Conservation (phyloP, 2,888 invertebrate genomes). For the Eristalinus sepulchralis region DNA sequence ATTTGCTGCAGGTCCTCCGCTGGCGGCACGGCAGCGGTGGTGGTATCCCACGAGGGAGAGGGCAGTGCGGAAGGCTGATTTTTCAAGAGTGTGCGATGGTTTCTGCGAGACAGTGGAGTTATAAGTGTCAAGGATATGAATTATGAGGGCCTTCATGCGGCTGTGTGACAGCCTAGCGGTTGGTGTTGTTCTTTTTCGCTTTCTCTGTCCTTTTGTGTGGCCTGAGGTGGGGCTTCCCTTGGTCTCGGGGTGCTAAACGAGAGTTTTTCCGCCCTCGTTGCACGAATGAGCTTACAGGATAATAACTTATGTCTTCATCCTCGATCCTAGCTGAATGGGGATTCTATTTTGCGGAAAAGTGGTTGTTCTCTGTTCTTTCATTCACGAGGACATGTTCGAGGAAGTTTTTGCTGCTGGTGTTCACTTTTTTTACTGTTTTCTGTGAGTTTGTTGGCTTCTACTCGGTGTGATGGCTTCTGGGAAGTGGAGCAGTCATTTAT, state of each 20-base stretch:
- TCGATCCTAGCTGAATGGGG: constrained; percentile 1
- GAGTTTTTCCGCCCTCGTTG: constrained; percentile 25
- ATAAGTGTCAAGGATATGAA: constrained; percentile 70
- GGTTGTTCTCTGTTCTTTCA: constrained; percentile 9
- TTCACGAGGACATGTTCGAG: not conserved
- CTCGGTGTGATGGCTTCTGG: not conserved
- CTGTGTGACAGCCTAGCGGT: constrained; percentile 27
- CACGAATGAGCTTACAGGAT: constrained; percentile 26
- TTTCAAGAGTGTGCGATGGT: constrained; percentile 58
- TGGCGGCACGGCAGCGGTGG: not conserved
- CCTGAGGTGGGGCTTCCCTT: not conserved
- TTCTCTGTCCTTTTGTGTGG: not conserved
- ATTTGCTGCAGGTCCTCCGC: not conserved
- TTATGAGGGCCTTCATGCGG: constrained; percentile 55
- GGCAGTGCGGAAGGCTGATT: constrained; percentile 47
- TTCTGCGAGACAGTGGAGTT: constrained; percentile 63
- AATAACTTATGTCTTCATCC: constrained; percentile 28
- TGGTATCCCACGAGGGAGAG: not conserved
- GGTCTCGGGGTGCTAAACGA: not conserved
- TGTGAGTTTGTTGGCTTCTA: not conserved
- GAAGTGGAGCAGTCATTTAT: not conserved
- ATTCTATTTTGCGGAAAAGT: constrained; percentile 22
- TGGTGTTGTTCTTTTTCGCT: constrained; percentile 32
- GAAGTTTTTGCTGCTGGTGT: not conserved
- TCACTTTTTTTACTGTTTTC: not conserved